Base-by-base conservation (phyloP, 2,113 vertebrate genomes). In the Dryoscopus gambensis region DNA sequence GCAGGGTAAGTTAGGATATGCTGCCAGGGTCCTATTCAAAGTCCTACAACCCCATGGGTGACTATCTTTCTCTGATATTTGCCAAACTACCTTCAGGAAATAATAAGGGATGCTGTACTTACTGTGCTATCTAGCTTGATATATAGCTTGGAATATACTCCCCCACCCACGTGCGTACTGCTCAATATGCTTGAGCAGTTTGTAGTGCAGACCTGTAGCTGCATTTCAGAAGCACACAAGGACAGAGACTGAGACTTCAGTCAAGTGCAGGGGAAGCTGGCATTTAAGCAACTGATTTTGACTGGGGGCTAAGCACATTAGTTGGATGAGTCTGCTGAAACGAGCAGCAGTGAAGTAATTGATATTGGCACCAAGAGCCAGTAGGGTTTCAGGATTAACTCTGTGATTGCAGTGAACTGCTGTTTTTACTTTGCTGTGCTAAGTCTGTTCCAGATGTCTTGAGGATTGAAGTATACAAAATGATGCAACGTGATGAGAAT, bases 371-470 rank as follows among this genome's bases (percentile, higher is more conserved):
- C 47, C 30, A n/a, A 74, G 75, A 68, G 64, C 71, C 28, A 10
- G 56, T 46, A 23, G 68, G 68, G 56, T 89, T 94, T 90, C 7
- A 10, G 86, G 90, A 86, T 95, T 95, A 95, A 81, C 49, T 88
- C 60, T 68, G 76, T 75, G 57, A 75, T 42, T 92, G 83, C 76
- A 92, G 53, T 46, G 68, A 75, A 75, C 87, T 83, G 63, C 64
- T 88, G 59, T 15, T 84, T 68, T 56, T 67, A 35, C 57, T 89
- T 90, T 8, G 10, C 79, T 71, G 2, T 57, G 78, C 18, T 73
- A 59, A 84, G 23, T 78, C 67, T 68, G 20, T 57, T 93, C 52
- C 20, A 92, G 84, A 71, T 37, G n/a, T 90, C 75, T 90, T 52
- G 33, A 57, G 62, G 56, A 90, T 62, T 83, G 64, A 87, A 87